Percentiles rank a stretch among this genome's conserved stretches.
These are phyloP conservation scores for Acanthochromis polyacanthus DNA, from an alignment of 2,113 vertebrate species.

Conservation along the genomic window DNA sequence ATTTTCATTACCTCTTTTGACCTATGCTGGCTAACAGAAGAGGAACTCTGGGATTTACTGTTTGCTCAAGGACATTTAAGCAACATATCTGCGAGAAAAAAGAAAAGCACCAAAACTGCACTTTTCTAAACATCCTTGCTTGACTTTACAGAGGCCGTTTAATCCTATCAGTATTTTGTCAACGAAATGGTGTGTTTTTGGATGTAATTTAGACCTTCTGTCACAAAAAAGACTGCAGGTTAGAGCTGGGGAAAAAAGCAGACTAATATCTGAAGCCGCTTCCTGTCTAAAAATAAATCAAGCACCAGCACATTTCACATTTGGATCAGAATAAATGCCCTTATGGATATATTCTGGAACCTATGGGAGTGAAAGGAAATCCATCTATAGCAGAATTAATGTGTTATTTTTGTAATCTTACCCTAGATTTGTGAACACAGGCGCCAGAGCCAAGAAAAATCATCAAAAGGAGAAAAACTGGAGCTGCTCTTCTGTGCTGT, in stretches of 20 bases:
- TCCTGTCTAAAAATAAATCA: neutral
- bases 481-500: slow-evolving; percentile 57
- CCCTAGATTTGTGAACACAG: slow-evolving; percentile 55
- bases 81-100: slow-evolving; percentile 2
- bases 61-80: neutral
- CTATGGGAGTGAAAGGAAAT: slow-evolving; percentile 43
- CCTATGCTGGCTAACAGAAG: neutral
- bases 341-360: slow-evolving; percentile 23
- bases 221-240: slow-evolving; percentile 10
- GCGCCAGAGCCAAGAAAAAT: slow-evolving; percentile 61
- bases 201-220: neutral
- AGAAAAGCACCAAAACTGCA: neutral
- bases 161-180: neutral
- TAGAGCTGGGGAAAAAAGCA: slow-evolving; percentile 8
- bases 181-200: neutral
- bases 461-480: slow-evolving; percentile 58
- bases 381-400: slow-evolving; percentile 37
- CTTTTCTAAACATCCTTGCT: slow-evolving; percentile 1
- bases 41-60: neutral
- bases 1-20: slow-evolving; percentile 19
- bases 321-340: slow-evolving; percentile 32
- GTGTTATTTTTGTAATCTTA: slow-evolving; percentile 59
- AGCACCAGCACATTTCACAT: slow-evolving; percentile 15
- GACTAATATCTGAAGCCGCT: neutral
- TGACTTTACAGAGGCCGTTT: neutral